Percentiles rank a stretch among this genome's conserved stretches.
Conservation (phyloP, 2,113 vertebrate genomes). For the Eurypyga helias region DNA sequence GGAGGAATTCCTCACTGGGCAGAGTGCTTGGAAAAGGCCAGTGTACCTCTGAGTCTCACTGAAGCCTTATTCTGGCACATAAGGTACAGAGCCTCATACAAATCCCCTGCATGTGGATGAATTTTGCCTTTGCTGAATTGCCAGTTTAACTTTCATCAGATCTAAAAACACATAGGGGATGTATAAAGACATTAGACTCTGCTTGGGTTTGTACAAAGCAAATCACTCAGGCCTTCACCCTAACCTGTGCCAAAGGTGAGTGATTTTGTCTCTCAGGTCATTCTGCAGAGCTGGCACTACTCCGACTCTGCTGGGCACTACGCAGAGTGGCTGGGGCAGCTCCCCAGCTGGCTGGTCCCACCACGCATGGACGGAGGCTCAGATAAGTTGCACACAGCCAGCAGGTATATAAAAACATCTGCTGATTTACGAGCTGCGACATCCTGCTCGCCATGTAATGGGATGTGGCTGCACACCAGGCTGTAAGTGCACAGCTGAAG, state of each 20-base stretch:
- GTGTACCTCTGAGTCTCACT: not conserved
- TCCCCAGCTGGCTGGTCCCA: not conserved
- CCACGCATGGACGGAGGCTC: rapidly evolving
- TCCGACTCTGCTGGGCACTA: rapidly evolving
- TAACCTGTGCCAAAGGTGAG: not conserved
- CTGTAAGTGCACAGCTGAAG: not conserved
- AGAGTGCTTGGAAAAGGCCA: not conserved
- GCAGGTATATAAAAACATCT: not conserved
- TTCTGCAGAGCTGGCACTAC: not conserved
- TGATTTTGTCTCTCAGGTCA: not conserved
- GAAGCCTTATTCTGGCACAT: rapidly evolving
- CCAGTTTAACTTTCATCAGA: not conserved
- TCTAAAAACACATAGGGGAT: not conserved
- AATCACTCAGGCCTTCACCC: not conserved
- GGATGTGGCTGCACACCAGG: not conserved
- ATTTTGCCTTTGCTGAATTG: not conserved
- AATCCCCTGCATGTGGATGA: not conserved
- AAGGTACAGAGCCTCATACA: not conserved
- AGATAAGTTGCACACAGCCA: not conserved
- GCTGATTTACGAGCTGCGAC: not conserved
- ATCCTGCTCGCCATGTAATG: not conserved
- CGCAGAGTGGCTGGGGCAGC: rapidly evolving
- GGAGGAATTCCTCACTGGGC: not conserved
- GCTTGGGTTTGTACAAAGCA: not conserved
- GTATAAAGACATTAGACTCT: not conserved